These are phyloP conservation scores for Falco punctatus DNA, from an alignment of 2,113 vertebrate species.

Conservation along the genomic window DNA sequence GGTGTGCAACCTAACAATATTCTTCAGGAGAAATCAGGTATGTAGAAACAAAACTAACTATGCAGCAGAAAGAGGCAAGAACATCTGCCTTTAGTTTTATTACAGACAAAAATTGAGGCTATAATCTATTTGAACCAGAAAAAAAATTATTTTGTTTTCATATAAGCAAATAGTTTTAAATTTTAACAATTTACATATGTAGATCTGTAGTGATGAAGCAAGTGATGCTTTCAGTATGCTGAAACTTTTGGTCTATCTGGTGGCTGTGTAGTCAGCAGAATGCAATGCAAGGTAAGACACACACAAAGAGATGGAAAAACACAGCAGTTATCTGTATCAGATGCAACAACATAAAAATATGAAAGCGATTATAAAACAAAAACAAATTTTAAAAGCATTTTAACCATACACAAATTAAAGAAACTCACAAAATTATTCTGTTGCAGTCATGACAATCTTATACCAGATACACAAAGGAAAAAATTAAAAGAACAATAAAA, in stretches of 20 bases:
- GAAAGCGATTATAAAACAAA: not conserved
- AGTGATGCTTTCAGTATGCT: not conserved
- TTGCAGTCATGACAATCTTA: not conserved
- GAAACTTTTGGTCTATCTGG: not conserved
- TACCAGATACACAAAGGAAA: not conserved
- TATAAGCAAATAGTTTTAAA: not conserved
- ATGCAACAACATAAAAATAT: not conserved
- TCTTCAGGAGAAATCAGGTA: not conserved
- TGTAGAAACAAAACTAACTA: not conserved
- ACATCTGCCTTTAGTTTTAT: not conserved
- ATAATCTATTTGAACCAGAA: not conserved
- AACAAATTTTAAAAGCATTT: not conserved
- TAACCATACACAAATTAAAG: not conserved
- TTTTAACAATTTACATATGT: not conserved
- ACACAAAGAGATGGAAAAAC: not conserved
- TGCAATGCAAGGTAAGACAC: not conserved
- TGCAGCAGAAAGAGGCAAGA: not conserved
- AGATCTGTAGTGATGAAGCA: not conserved
- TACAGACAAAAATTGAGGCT: not conserved
- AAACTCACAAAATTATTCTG: not conserved
- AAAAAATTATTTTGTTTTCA: not conserved
- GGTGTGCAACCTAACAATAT: not conserved
- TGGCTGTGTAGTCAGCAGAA: not conserved
- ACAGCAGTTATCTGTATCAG: not conserved
- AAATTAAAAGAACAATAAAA: not conserved